A percentile compares a stretch with the other conserved stretches of the same genome.
Conservation (phyloP, 2,797 vertebrate genomes). For the Rhinichthys osculus region DNA sequence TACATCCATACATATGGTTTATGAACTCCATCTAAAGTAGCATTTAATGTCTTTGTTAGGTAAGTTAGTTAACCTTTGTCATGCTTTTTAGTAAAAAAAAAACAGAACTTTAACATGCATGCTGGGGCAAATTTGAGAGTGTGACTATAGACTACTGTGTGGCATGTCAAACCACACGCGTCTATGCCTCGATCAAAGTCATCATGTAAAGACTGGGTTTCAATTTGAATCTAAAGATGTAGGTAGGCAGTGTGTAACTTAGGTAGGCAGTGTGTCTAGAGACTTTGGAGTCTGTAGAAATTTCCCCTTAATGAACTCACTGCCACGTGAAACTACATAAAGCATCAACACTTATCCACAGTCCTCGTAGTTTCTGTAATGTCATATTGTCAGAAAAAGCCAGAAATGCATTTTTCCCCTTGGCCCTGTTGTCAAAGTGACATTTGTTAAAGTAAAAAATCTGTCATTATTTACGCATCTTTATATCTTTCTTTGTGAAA, state of each 20-base stretch:
- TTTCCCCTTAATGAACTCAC: background rate
- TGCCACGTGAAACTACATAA: background rate
- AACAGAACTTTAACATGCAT: slow-evolving; percentile 15
- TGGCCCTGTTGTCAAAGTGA: background rate
- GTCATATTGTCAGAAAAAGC: background rate
- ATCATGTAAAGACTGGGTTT: slow-evolving; percentile 34
- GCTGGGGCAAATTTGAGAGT: slow-evolving; percentile 9
- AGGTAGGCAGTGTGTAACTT: slow-evolving; percentile 20
- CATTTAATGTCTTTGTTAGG: background rate
- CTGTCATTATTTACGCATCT: background rate
- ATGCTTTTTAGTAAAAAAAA: background rate
- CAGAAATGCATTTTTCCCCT: background rate
- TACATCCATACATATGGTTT: background rate
- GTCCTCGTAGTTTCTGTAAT: background rate
- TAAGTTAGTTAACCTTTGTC: background rate
- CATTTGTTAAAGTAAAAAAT: background rate
- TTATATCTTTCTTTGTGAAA: background rate
- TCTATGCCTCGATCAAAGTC: slow-evolving; percentile 24
- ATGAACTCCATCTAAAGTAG: background rate
- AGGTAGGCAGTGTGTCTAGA: background rate
- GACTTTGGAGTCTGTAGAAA: slow-evolving; percentile 9
- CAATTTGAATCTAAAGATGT: slow-evolving; percentile 34
- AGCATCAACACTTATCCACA: background rate
- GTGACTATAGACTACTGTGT: background rate
- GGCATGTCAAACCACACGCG: slow-evolving; percentile 54